A percentile compares a stretch with the other conserved stretches of the same genome.
These are phyloP conservation scores for Limnephilus lunatus DNA, from an alignment of 2,888 invertebrate species.

Conservation along the genomic window DNA sequence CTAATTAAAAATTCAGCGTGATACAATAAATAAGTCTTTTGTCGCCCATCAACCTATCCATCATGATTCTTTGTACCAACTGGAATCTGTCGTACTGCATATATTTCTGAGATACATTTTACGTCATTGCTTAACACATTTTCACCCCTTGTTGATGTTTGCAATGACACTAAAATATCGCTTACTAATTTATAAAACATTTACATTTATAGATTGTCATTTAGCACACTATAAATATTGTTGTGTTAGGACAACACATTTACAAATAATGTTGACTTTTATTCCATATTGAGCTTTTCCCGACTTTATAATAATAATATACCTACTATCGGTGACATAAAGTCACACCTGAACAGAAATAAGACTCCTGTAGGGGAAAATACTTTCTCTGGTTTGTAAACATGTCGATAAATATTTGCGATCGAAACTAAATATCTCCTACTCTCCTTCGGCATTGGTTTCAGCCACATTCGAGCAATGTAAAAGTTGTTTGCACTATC, in stretches of 20 bases:
- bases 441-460: neutral
- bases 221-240: neutral
- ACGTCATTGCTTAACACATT: neutral
- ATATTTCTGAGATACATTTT: neutral
- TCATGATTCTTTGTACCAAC: neutral
- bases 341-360: too few relatives aligned
- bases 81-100: neutral
- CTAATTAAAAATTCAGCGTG: neutral
- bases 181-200: neutral
- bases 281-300: neutral
- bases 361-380: too few relatives aligned
- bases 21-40: neutral
- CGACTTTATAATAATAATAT: neutral
- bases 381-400: neutral
- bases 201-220: neutral
- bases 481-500: neutral
- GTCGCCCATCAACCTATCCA: neutral
- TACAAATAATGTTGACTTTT: neutral
- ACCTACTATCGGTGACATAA: too few relatives aligned
- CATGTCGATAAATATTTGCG: neutral
- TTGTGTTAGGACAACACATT: neutral
- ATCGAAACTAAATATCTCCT: neutral
- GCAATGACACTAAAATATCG: neutral
- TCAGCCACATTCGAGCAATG: neutral
- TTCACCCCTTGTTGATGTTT: neutral